Percentiles rank a stretch among this genome's conserved stretches.
Conservation (phyloP, 2,888 invertebrate genomes). For the Spicauda simplicius region DNA sequence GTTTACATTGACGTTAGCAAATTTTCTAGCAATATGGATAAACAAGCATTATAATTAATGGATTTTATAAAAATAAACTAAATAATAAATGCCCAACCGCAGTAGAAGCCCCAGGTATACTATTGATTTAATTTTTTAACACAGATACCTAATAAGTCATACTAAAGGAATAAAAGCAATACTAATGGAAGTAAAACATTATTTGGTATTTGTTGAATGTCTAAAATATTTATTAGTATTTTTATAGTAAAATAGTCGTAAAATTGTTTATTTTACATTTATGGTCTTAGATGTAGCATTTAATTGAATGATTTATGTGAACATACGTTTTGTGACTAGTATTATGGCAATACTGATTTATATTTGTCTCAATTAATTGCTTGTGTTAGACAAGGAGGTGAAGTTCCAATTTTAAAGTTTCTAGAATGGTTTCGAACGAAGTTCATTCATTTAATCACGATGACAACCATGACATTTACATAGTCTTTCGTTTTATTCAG, state of each 20-base stretch:
- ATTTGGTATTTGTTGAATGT: no score
- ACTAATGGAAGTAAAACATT: no score
- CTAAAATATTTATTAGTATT: no score
- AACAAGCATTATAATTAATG: not conserved
- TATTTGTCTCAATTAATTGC: conserved; percentile 24
- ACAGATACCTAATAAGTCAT: no score
- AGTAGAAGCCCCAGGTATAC: conserved; percentile 50
- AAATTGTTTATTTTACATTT: no score
- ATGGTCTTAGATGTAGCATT: no score
- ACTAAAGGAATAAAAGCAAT: no score
- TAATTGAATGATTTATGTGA: not conserved
- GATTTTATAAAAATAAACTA: not conserved
- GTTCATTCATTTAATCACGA: conserved; percentile 42
- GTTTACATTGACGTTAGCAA: conserved; percentile 1
- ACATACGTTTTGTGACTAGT: no score
- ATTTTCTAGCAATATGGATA: conserved; percentile 9
- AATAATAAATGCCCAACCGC: conserved; percentile 41
- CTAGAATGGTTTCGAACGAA: conserved; percentile 53
- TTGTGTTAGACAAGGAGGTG: conserved; percentile 37
- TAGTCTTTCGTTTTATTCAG: conserved; percentile 31
- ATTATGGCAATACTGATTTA: not conserved
- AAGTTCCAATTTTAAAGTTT: conserved; percentile 61
- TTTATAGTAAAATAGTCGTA: no score
- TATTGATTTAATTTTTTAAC: no score
- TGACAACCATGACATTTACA: conserved; percentile 38